These are phyloP conservation scores for Vulpes ferrilata DNA, from an alignment of 2,113 vertebrate genomes.

Conservation along the genomic window DNA sequence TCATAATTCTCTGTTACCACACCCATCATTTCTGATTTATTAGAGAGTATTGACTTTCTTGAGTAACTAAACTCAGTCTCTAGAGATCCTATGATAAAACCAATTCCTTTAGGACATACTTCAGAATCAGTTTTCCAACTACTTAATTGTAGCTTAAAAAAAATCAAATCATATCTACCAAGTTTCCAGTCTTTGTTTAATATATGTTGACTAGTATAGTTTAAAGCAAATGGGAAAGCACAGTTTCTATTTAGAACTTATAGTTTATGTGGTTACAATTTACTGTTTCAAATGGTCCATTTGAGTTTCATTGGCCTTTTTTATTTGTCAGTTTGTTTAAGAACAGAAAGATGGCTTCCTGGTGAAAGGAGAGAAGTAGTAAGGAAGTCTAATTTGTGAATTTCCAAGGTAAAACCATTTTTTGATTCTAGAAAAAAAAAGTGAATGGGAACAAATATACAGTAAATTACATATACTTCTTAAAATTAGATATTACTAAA, in stretches of 20 bases:
- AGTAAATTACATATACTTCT: background rate
- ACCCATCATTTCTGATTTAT: background rate
- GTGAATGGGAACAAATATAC: background rate
- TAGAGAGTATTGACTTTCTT: background rate
- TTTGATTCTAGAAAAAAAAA: background rate
- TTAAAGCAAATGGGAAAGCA: background rate
- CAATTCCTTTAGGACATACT: background rate
- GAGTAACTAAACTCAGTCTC: background rate
- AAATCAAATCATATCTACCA: background rate
- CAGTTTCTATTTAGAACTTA: background rate
- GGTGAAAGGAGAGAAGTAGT: background rate
- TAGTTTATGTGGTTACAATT: background rate
- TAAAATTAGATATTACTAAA: background rate
- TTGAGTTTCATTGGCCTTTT: conserved; percentile 2
- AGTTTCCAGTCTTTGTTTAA: background rate
- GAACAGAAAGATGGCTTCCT: background rate
- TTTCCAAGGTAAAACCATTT: background rate
- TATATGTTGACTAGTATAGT: background rate
- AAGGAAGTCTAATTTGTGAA: background rate
- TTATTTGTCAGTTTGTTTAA: background rate
- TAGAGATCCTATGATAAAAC: background rate
- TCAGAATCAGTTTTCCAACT: background rate
- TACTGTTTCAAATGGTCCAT: background rate
- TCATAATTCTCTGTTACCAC: background rate
- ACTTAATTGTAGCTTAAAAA: background rate